These are phyloP conservation scores for Trichopoda pennipes DNA, from an alignment of 2,888 invertebrate species.

Conservation along the genomic window DNA sequence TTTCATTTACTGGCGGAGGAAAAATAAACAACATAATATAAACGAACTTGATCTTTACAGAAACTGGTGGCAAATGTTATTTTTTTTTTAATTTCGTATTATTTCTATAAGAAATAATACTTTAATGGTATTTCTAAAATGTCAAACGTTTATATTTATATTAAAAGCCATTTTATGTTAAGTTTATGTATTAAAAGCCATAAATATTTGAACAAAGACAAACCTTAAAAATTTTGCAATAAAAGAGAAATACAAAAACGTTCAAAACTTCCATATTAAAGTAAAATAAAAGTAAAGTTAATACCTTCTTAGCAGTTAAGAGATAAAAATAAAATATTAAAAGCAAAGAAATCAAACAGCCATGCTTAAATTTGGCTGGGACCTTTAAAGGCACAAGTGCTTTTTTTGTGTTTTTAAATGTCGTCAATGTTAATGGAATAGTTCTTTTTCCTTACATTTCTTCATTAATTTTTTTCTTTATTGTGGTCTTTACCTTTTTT, in stretches of 20 bases:
- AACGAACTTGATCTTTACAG: constrained; percentile 25
- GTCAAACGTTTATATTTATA: constrained; percentile 34
- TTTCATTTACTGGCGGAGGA: too few species aligned
- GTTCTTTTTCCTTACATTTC: neutral
- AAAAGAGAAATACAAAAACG: neutral
- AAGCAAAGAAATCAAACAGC: constrained; percentile 3
- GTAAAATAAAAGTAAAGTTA: neutral
- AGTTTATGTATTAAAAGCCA: constrained; percentile 4
- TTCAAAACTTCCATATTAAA: neutral
- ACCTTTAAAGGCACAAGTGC: constrained; percentile 60
- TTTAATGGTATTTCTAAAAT: constrained; percentile 38
- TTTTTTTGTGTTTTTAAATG: constrained; percentile 38
- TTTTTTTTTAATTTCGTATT: neutral
- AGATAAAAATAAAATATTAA: neutral
- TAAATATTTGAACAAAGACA: constrained; percentile 35
- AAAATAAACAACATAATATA: neutral
- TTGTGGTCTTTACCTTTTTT: constrained; percentile 42
- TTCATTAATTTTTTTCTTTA: constrained; percentile 6
- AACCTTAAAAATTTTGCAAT: constrained; percentile 32
- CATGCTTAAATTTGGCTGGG: constrained; percentile 52
- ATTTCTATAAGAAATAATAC: constrained; percentile 26
- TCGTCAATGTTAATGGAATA: constrained; percentile 1
- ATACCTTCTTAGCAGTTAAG: neutral
- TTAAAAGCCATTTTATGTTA: neutral
- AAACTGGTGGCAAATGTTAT: neutral